Percentiles rank a stretch among this genome's conserved stretches.
These are phyloP conservation scores for Perccottus glenii DNA, from an alignment of 2,113 vertebrate genomes.

Conservation along the genomic window DNA sequence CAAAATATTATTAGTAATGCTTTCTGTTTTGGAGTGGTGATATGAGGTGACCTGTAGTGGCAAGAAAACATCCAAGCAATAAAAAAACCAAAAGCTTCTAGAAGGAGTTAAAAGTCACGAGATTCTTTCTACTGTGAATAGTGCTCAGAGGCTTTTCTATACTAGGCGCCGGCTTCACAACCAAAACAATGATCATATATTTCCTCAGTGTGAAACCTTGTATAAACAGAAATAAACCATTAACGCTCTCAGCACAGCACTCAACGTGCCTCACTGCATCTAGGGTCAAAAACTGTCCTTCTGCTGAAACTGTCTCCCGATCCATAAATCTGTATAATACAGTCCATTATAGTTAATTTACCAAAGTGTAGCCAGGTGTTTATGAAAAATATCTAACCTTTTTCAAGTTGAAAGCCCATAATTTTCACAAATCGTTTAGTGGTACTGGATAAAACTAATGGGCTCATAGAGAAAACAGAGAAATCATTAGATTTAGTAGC, in stretches of 20 bases:
- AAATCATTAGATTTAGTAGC: too few species aligned
- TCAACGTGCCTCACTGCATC: not conserved
- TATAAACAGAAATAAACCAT: not conserved
- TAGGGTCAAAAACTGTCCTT: not conserved
- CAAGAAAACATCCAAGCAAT: not conserved
- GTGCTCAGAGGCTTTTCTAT: not conserved
- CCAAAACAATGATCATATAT: conserved; percentile 1
- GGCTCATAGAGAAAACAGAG: too few species aligned
- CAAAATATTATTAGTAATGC: not conserved
- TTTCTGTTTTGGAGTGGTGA: not conserved
- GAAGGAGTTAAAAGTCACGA: not conserved
- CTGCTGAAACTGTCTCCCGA: not conserved
- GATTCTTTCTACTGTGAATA: not conserved
- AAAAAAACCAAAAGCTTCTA: not conserved
- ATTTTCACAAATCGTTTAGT: too few species aligned
- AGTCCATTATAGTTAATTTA: not conserved
- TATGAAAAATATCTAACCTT: too few species aligned
- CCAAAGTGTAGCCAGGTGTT: not conserved
- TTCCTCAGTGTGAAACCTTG: conserved; percentile 1
- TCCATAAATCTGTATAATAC: not conserved
- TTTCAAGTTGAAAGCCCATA: too few species aligned
- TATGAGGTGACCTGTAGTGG: not conserved
- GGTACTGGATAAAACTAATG: too few species aligned
- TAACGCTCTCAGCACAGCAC: not conserved
- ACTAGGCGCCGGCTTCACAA: not conserved